phyloP scores from a whole-genome alignment of 2,113 vertebrate genomes.

The Daphoenositta chrysoptera region DNA sequence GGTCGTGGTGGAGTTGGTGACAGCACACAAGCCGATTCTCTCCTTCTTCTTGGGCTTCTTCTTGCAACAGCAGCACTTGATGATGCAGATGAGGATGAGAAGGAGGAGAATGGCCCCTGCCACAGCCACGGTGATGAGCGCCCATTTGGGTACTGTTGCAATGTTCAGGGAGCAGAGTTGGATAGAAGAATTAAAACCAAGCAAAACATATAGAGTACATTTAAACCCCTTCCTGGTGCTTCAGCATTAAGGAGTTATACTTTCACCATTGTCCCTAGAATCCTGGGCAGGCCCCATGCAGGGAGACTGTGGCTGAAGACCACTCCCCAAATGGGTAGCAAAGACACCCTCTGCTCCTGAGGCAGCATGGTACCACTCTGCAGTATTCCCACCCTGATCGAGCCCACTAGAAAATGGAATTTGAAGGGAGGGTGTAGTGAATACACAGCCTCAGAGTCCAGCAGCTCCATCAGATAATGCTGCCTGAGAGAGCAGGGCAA shows the following conservation, averaged over 20 bases:
- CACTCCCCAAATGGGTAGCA: not conserved
- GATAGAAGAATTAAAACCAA: not conserved
- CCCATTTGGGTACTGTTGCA: constrained; percentile 83
- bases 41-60: constrained; percentile 73
- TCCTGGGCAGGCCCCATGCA: not conserved
- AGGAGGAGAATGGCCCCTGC: constrained; percentile 61
- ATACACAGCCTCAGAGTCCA: not conserved
- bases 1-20: constrained; percentile 58
- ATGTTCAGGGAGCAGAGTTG: not conserved
- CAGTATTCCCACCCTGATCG: not conserved
- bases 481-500: not conserved
- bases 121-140: constrained; percentile 48
- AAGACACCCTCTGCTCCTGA: not conserved
- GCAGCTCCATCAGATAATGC: fast-evolving
- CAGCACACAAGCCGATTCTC: constrained; percentile 48
- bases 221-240: not conserved
- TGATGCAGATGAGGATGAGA: constrained; percentile 75
- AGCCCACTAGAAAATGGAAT: not conserved
- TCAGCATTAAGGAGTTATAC: not conserved
- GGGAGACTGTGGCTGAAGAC: not conserved
- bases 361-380: fast-evolving
- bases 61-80: constrained; percentile 77
- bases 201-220: not conserved
- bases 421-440: not conserved
- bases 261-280: not conserved